Base-by-base conservation (phyloP, 2,797 vertebrate genomes). In the Cottoperca gobio region DNA sequence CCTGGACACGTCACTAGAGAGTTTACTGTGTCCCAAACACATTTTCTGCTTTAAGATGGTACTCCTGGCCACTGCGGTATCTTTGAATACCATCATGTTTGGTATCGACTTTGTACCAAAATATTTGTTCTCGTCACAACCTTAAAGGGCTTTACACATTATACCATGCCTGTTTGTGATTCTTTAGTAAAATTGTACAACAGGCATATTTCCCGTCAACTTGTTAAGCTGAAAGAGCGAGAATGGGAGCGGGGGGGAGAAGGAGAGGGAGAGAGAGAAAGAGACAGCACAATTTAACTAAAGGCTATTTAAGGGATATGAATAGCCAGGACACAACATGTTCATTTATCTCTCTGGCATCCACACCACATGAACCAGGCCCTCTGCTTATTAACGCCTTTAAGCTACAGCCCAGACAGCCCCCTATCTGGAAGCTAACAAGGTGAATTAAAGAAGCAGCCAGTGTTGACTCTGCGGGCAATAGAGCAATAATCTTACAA, bases 351-450 rank as follows among this genome's bases (percentile, higher is more conserved):
- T 70, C 57, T 35, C 42, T 69, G 62, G 61, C 37, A 40, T 55
- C 23, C 35, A 67, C 64, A 45, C 54, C 8, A 28, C 45, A 57
- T 52, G 42, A 71, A 74, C 50, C 60, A 66, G n/a, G 33, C 39
- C 33, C 52, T 71, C 39, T 46, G 69, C 65, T 82, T 76, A 64
- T 79, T 77, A 80, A 63, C 19, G 26, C 42, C 24, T 75, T 69
- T 24, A n/a, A 40, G 57, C 72, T 62, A 52, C n/a, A 37, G 67
- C 64, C 49, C 52, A 59, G 52, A 37, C 43, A 64, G 21, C 42
- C 23, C 33, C 62, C 23, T 26, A 61, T 61, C 62, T 59, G 66
- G 69, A 45, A 58, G 48, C 55, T 59, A 71, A 78, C 33, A 53
- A 43, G 40, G 4, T 52, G 53, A 78, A 75, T 74, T 58, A 63